Percentiles rank a stretch among this genome's conserved stretches.
Evolutionary conservation across 1,140 invertebrate genomes (phyloP).

Genomic region (Neodiprion pinetum): DNA sequence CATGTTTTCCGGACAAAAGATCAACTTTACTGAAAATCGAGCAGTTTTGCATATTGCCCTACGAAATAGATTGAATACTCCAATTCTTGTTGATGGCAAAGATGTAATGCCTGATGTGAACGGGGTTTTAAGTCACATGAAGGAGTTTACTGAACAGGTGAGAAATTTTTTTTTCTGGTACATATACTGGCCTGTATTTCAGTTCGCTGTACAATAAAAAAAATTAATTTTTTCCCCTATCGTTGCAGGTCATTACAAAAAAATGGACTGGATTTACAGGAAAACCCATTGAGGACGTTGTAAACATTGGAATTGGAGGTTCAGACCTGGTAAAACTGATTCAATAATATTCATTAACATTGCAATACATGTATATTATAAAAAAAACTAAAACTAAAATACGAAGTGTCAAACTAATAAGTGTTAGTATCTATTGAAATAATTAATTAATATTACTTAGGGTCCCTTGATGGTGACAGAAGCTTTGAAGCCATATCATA

Average conservation of each 20-base stretch:
- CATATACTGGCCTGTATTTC: constrained; percentile 18
- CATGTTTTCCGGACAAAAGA: constrained; percentile 95
- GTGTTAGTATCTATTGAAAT: constrained; percentile 19
- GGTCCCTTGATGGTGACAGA: constrained; percentile 99
- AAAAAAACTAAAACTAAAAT: constrained; percentile 14
- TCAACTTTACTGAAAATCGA: constrained; percentile 97
- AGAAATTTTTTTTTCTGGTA: constrained; percentile 11
- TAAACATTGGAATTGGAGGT: constrained; percentile 99
- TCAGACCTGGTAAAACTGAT: constrained; percentile 83
- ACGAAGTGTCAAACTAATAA: constrained; percentile 8
- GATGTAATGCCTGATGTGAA: constrained; percentile 96
- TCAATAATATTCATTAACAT: constrained; percentile 1
- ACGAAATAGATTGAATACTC: constrained; percentile 81
- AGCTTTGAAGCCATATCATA: constrained; percentile 90
- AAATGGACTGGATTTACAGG: constrained; percentile 91
- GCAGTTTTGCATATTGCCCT: constrained; percentile 96
- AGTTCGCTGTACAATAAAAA: constrained; percentile 15
- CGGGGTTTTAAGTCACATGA: constrained; percentile 92
- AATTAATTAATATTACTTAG: constrained; percentile 55
- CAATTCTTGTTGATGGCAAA: constrained; percentile 85
- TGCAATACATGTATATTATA: constrained; percentile 11
- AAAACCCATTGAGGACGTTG: constrained; percentile 95
- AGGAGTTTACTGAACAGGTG: constrained; percentile 85
- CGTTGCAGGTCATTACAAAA: constrained; percentile 69
- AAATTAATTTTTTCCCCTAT: constrained; percentile 44